Percentiles rank a stretch among this genome's conserved stretches.
These are phyloP conservation scores for Cyrtonyx montezumae DNA, from an alignment of 2,113 vertebrate species.

Conservation along the genomic window DNA sequence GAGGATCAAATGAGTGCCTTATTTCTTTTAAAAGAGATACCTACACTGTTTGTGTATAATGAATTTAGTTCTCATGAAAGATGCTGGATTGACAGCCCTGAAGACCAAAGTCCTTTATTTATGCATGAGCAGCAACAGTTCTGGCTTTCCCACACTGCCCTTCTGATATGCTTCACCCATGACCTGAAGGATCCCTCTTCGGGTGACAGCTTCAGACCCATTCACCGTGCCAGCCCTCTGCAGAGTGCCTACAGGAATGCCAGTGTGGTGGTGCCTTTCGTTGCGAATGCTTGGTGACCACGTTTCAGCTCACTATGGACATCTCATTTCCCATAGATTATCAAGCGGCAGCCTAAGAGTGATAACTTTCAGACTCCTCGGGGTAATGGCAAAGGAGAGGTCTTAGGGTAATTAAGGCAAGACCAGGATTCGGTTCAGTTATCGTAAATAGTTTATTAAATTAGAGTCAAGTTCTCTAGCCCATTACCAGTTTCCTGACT, in stretches of 20 bases:
- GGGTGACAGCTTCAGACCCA: slow-evolving; percentile 36
- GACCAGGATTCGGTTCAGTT: slow-evolving; percentile 14
- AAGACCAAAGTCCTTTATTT: slow-evolving; percentile 63
- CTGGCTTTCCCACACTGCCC: slow-evolving; percentile 66
- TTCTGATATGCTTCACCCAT: slow-evolving; percentile 58
- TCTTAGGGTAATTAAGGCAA: slow-evolving; percentile 20
- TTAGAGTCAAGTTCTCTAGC: not conserved
- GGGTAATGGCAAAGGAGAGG: not conserved
- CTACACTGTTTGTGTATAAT: slow-evolving; percentile 17
- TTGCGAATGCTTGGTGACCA: not conserved
- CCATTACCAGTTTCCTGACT: slow-evolving; percentile 21
- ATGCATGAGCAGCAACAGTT: slow-evolving; percentile 67
- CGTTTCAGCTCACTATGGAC: not conserved
- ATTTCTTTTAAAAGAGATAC: slow-evolving; percentile 17
- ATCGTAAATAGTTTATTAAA: not conserved
- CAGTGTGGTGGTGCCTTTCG: not conserved
- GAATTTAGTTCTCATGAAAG: slow-evolving; percentile 63
- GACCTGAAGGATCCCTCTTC: slow-evolving; percentile 50
- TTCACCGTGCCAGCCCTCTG: not conserved
- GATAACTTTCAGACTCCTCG: not conserved
- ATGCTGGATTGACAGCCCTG: slow-evolving; percentile 67
- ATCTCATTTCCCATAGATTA: not conserved
- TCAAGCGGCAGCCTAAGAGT: not conserved
- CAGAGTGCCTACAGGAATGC: slow-evolving; percentile 2
- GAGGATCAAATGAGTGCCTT: slow-evolving; percentile 10